Percentiles rank a stretch among this genome's conserved stretches.
phyloP scores from a whole-genome alignment of 2,113 vertebrate species.

The Alaudala cheleensis region DNA sequence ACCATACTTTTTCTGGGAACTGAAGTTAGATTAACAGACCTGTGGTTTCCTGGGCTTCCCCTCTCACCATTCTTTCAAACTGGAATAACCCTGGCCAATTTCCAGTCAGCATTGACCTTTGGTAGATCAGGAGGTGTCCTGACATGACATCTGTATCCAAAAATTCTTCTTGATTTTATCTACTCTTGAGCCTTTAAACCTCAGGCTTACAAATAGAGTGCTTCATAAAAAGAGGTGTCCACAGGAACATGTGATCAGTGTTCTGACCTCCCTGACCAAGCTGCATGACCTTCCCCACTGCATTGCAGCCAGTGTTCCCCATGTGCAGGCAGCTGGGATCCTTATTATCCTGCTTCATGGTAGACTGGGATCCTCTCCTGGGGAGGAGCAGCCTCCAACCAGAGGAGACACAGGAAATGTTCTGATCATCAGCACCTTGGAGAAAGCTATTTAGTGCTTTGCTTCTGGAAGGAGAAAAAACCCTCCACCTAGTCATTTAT shows the following conservation, averaged over 20 bases:
- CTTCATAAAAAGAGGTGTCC: neutral
- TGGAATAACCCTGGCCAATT: neutral
- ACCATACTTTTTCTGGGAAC: neutral
- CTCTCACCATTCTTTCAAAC: neutral
- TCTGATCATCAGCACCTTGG: neutral
- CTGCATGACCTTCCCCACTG: neutral
- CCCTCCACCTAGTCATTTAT: neutral
- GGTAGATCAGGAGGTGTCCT: neutral
- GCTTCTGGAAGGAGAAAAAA: neutral
- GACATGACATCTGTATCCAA: neutral
- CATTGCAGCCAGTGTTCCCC: neutral
- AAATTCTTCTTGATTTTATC: neutral
- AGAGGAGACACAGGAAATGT: neutral
- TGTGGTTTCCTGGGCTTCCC: neutral
- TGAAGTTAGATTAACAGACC: neutral
- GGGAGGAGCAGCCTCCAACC: neutral
- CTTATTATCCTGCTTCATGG: neutral
- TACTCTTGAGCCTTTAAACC: neutral
- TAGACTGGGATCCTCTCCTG: accelerated
- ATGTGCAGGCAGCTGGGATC: neutral
- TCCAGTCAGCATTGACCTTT: neutral
- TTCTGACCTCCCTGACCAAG: neutral
- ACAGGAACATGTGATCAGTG: neutral
- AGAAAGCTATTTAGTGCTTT: neutral
- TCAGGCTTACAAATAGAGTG: neutral